These are phyloP conservation scores for Oscheius sp. DNA, from an alignment of 2,888 invertebrate species.

Conservation along the genomic window DNA sequence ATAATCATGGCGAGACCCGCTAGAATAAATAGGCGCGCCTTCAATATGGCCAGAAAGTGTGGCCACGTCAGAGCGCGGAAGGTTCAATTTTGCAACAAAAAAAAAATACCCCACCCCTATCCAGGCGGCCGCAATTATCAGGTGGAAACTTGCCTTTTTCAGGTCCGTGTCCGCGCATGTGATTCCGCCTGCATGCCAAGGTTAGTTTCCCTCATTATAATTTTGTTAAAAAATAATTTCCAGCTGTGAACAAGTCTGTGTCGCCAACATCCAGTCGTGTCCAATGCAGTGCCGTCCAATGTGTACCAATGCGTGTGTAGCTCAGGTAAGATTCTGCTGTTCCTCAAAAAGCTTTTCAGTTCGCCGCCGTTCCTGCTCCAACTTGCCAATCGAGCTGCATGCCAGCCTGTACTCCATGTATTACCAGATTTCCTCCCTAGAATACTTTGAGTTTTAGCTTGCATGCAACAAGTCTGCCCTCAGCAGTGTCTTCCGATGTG, in stretches of 20 bases:
- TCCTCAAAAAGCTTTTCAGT: neutral
- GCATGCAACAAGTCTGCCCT: conserved; percentile 49
- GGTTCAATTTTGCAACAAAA: neutral
- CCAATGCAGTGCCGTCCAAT: conserved; percentile 57
- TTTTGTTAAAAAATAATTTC: no score
- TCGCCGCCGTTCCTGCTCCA: conserved; percentile 14
- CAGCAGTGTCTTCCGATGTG: conserved; percentile 57
- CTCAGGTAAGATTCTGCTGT: conserved; percentile 33
- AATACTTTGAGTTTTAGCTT: conserved; percentile 2
- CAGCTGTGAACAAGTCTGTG: conserved; percentile 47
- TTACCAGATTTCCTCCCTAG: no score
- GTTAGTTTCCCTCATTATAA: neutral
- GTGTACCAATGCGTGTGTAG: conserved; percentile 59
- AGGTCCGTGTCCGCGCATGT: conserved; percentile 39
- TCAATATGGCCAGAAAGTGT: no score
- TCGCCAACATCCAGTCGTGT: conserved; percentile 50
- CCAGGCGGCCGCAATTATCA: no score
- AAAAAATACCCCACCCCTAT: neutral
- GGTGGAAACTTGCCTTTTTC: no score
- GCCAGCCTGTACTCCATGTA: conserved; percentile 54
- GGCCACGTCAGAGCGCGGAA: no score
- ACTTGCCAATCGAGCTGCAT: conserved; percentile 52
- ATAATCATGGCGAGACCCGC: no score
- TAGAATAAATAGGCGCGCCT: no score
- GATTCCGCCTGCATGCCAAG: conserved; percentile 60